phyloP scores from a whole-genome alignment of 2,888 invertebrate genomes.

The Erebia palarica region DNA sequence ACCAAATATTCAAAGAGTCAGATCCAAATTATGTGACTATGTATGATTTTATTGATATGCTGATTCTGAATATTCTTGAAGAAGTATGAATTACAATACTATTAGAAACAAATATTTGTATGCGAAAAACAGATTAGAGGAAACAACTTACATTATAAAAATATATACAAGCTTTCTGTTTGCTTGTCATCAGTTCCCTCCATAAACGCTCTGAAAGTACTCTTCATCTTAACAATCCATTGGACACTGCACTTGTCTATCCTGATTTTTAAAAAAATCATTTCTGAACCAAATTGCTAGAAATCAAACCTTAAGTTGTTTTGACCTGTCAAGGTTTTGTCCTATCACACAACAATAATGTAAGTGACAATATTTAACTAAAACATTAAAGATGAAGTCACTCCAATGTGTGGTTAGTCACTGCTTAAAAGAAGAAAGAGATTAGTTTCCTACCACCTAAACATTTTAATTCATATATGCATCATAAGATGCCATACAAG shows the following conservation, averaged over 20 bases:
- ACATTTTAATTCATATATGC: constrained; percentile 49
- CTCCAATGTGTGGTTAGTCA: not conserved
- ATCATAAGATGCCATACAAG: constrained; percentile 52
- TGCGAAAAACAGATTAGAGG: constrained; percentile 12
- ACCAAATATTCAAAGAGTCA: constrained; percentile 7
- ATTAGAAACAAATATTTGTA: not conserved
- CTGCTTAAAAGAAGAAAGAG: constrained; percentile 22
- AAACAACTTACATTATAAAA: constrained; percentile 5
- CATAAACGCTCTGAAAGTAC: not conserved
- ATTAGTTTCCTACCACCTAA: constrained; percentile 9
- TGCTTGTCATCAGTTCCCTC: not conserved
- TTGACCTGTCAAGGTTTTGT: not conserved
- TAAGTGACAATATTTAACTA: not conserved
- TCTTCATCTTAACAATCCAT: constrained; percentile 3
- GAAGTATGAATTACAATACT: not conserved
- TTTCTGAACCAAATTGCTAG: constrained; percentile 1
- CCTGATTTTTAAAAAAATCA: constrained; percentile 4
- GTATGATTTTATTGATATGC: not conserved
- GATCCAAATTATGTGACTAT: constrained; percentile 1
- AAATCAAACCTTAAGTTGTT: not conserved
- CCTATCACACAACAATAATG: not conserved
- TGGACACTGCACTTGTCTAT: constrained; percentile 24
- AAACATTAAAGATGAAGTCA: not conserved
- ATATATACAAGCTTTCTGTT: not conserved
- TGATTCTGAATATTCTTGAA: not conserved